Evolutionary conservation across 2,113 vertebrate genomes (phyloP).

Genomic region (Archocentrus centrarchus): DNA sequence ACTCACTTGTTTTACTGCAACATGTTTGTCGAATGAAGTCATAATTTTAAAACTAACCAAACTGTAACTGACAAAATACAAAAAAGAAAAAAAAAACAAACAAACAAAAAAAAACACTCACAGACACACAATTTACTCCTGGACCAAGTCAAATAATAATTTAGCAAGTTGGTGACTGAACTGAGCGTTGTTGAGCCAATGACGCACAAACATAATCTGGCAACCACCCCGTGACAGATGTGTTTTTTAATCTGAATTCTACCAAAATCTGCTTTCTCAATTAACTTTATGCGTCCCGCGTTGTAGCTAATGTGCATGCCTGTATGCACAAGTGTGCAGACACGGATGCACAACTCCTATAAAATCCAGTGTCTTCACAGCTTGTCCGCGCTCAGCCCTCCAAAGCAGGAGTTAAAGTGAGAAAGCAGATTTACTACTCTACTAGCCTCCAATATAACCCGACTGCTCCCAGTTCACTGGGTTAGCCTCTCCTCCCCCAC

Average conservation of each 20-base stretch:
- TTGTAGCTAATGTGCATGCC: neutral
- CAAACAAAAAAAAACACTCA: neutral
- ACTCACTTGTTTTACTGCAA: neutral
- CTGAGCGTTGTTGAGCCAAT: slow-evolving; percentile 2
- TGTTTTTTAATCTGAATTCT: slow-evolving; percentile 21
- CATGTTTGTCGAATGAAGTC: neutral
- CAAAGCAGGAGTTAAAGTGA: slow-evolving; percentile 20
- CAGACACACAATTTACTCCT: neutral
- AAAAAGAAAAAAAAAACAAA: neutral
- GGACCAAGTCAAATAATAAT: slow-evolving; percentile 18
- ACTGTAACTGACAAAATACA: neutral
- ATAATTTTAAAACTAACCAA: neutral
- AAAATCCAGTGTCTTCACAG: neutral
- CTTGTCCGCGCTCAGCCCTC: neutral
- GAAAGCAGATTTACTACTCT: slow-evolving; percentile 41
- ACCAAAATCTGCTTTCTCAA: neutral
- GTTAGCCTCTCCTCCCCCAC: slow-evolving; percentile 45
- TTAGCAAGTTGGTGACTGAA: slow-evolving; percentile 14
- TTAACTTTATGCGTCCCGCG: slow-evolving; percentile 5
- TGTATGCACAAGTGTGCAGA: neutral
- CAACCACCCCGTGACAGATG: slow-evolving; percentile 14
- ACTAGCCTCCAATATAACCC: slow-evolving; percentile 24
- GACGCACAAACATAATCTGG: slow-evolving; percentile 25
- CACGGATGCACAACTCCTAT: neutral
- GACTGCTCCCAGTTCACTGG: slow-evolving; percentile 45